Evolutionary conservation across 2,113 vertebrate species (phyloP), one percentile per base, ranked within the genome.

Genomic region (Lycaon pictus): DNA sequence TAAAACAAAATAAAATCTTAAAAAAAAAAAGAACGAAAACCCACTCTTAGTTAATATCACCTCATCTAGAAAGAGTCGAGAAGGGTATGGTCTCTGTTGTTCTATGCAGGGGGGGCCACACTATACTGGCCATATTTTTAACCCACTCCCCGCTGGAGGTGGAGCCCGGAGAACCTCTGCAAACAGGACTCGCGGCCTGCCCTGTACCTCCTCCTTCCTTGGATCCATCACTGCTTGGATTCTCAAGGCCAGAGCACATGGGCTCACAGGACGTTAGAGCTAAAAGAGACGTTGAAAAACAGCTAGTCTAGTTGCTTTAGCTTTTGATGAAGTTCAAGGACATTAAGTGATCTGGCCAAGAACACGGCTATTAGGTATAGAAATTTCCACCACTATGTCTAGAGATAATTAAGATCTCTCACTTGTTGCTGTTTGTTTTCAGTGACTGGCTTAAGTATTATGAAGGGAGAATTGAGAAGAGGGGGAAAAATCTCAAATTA

Each of bases 291-390:
- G 56, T 55, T 69, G n/a, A 71, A 94, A 89, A 29, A 35, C 37
- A 95, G 65, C 4, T 5, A 77, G 11, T n/a, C 60, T 60, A 37
- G 15, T 95, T 95, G 32, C n/a, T 93, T 95, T 48, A 35, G 60
- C 48, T 82, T 87, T 48, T 67, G 74, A 62, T 90, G 11, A 87
- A 56, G n/a, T 77, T 86, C 53, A 88, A 88, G 91, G 60, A 77
- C n/a, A 25, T 77, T 43, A 88, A 82, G 27, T 69, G 58, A 86
- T 58, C 12, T 80, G 63, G 51, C 43, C 63, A 80, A 86, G 63
- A 85, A 74, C 13, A 67, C 0, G 25, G 85, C 43, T 17, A 62
- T 74, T 82, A n/a, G 20, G 20, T 48, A 17, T 69, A 82, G 74
- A 86, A 81, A 86, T 97, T 12, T 74, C 58, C n/a, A 67, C 56